Evolutionary conservation across 2,113 vertebrate species (phyloP), one percentile per base, ranked within the genome.

Genomic region (Macrotis lagotis): DNA sequence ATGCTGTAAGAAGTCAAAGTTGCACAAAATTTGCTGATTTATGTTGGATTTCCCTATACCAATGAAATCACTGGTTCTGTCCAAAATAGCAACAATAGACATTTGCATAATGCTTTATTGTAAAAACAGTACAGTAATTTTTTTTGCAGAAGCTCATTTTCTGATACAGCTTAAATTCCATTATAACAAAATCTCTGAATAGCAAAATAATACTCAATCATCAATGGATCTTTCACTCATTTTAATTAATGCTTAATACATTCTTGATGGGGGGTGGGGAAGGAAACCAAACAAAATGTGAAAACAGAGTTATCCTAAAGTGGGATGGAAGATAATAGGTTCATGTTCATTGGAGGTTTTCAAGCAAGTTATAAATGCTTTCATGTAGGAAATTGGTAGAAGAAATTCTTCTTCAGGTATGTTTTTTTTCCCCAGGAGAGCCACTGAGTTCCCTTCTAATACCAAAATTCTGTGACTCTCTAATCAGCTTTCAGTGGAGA

Each of bases 171-270:
- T 7, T 89, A 83, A 44, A 48, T 91, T 96, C 95, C 31, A 96
- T 93, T 94, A 31, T 44, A 92, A 92, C 25, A 74, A 91, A 52
- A 26, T 95, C 74, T 96, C 50, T 74, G 2, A 49, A 25, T 91
- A 88, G 53, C 47, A n/a, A 12, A 83, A 90, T 37, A 44, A 89
- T 66, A 89, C 83, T 9, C 49, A 48, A 44, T 89, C 4, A 3
- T 53, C 1, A 51, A 25, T 91, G 94, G 92, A 91, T 88, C 49
- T 91, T 19, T n/a, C 19, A 88, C 51, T 92, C 31, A 25, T 90
- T 51, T 90, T 95, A 25, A 89, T 48, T 28, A 93, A 51, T 49
- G 2, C 74, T 48, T 25, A 74, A 48, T 92, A 10, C 52, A 90
- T 48, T 92, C 50, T 83, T 44, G 37, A n/a, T n/a, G n/a, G n/a